Percentiles rank a stretch among this genome's conserved stretches.
Evolutionary conservation across 2,888 invertebrate genomes (phyloP).

Genomic region (Caenorhabditis sp.): DNA sequence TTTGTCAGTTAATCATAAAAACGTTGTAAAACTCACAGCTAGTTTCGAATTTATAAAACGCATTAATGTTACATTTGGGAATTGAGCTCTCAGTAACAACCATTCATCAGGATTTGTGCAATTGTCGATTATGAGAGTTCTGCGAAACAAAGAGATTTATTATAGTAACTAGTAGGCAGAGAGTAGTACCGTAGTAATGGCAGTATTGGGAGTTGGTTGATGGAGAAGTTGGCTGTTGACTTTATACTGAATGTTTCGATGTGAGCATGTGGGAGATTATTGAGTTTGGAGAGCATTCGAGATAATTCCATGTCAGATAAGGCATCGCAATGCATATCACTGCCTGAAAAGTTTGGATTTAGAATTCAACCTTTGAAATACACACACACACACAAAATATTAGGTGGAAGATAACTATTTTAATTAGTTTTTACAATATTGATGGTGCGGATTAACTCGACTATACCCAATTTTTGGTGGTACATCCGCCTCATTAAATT

Average conservation of each 20-base stretch:
- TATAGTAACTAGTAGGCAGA: not conserved
- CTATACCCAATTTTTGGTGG: too few species aligned
- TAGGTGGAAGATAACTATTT: too few species aligned
- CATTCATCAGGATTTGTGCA: constrained; percentile 3
- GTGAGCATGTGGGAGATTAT: not conserved
- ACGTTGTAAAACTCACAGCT: not conserved
- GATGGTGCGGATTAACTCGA: too few species aligned
- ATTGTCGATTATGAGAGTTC: constrained; percentile 2
- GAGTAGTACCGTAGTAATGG: not conserved
- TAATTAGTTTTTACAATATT: too few species aligned
- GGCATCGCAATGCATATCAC: not conserved
- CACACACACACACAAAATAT: too few species aligned
- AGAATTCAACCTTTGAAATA: too few species aligned
- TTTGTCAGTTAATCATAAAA: not conserved
- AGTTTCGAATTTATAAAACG: not conserved
- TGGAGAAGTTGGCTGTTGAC: constrained; percentile 2
- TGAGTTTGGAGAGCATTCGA: not conserved
- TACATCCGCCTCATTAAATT: too few species aligned
- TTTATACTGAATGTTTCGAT: constrained; percentile 1
- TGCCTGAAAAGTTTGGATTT: not conserved
- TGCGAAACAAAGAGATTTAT: not conserved
- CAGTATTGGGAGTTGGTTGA: constrained; percentile 5
- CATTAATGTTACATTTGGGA: constrained; percentile 8
- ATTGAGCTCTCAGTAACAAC: not conserved
- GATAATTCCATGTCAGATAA: not conserved